Evolutionary conservation across 1,140 invertebrate species (phyloP).

Genomic region (Drosophila repleta): DNA sequence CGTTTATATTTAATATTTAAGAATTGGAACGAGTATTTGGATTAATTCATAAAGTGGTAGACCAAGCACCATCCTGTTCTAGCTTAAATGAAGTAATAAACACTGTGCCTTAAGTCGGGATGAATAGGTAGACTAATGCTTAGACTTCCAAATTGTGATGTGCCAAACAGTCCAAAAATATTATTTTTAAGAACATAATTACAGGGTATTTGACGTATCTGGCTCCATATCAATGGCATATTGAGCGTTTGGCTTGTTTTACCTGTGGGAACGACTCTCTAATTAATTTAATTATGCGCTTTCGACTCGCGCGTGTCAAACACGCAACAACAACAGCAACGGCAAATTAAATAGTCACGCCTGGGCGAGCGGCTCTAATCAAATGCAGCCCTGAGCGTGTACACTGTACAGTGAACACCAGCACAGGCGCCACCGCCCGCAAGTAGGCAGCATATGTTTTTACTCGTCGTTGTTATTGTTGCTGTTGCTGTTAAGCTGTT

Average conservation of each 20-base stretch:
- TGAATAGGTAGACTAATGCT: too few species aligned
- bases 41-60: too few species aligned
- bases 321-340: conserved; percentile 49
- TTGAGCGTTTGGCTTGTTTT: conserved; percentile 36
- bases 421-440: conserved; percentile 46
- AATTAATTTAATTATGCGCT: conserved; percentile 80
- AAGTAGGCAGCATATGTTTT: conserved; percentile 68
- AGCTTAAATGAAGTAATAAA: too few species aligned
- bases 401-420: conserved; percentile 13
- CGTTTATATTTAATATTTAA: too few species aligned
- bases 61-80: too few species aligned
- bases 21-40: too few species aligned
- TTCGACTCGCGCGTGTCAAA: conserved; percentile 76
- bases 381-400: conserved; percentile 39
- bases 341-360: conserved; percentile 74
- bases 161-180: not conserved
- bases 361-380: conserved; percentile 63
- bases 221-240: not conserved
- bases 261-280: conserved; percentile 75
- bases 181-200: not conserved
- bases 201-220: conserved; percentile 10
- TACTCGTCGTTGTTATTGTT: conserved; percentile 1
- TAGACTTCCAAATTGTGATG: too few species aligned
- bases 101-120: too few species aligned
- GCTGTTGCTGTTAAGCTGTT: conserved; percentile 43